These are phyloP conservation scores for Rugalucina vietnamica DNA, from an alignment of 2,888 invertebrate species.

Conservation along the genomic window DNA sequence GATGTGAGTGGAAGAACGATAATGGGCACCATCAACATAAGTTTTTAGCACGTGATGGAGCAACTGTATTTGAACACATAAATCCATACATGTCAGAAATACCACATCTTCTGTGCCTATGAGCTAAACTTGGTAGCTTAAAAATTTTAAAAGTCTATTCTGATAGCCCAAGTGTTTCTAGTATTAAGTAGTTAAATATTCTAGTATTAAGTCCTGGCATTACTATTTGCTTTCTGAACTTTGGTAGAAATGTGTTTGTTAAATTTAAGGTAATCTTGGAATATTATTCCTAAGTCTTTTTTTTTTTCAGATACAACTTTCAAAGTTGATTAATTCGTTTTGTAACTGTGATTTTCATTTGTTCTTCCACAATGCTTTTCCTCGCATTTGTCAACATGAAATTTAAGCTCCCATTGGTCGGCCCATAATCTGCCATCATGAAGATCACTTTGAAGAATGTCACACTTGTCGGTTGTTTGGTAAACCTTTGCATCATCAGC, in stretches of 20 bases:
- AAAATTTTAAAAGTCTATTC: no score
- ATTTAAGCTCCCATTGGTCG: not conserved
- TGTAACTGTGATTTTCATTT: not conserved
- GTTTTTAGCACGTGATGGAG: no score
- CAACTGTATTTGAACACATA: no score
- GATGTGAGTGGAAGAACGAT: no score
- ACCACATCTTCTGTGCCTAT: no score
- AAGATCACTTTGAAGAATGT: slow-evolving; percentile 8
- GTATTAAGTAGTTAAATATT: slow-evolving; percentile 34
- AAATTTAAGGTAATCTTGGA: slow-evolving; percentile 31
- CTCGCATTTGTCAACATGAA: slow-evolving; percentile 17
- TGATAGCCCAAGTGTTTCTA: no score
- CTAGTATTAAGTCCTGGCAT: slow-evolving; percentile 19
- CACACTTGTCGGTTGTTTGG: not conserved
- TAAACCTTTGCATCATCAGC: slow-evolving; percentile 28
- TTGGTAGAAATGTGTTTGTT: slow-evolving; percentile 27
- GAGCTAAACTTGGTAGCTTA: no score
- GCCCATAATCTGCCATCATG: not conserved
- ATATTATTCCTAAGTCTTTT: slow-evolving; percentile 14
- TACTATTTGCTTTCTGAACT: slow-evolving; percentile 40
- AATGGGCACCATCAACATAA: no score
- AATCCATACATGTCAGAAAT: no score
- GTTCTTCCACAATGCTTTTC: not conserved
- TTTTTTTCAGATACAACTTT: not conserved
- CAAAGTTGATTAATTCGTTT: slow-evolving; percentile 1